Evolutionary conservation across 2,113 vertebrate species (phyloP).

Genomic region (Rhinolophus sinicus): DNA sequence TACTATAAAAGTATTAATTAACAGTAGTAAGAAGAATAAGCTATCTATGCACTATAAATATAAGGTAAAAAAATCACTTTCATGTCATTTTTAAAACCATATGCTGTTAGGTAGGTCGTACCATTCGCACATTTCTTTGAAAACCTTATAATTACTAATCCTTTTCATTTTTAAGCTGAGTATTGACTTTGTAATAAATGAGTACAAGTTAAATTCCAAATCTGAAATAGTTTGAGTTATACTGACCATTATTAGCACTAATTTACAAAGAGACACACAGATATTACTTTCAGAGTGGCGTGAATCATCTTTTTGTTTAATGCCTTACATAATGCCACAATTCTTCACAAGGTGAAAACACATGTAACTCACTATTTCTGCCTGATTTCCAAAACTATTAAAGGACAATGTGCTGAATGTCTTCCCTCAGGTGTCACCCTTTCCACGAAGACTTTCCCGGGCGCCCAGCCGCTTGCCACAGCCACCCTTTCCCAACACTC

Average conservation of each 20-base stretch:
- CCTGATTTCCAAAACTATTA: constrained; percentile 55
- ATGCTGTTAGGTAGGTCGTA: constrained; percentile 84
- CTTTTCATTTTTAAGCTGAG: constrained; percentile 87
- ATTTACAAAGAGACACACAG: constrained; percentile 81
- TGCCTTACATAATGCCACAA: constrained; percentile 71
- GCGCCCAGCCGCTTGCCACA: rapidly evolving
- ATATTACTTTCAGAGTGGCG: constrained; percentile 73
- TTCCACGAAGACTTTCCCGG: too few species aligned
- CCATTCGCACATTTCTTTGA: constrained; percentile 86
- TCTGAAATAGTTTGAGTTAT: constrained; percentile 81
- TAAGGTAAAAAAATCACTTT: constrained; percentile 84
- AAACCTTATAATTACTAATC: constrained; percentile 88
- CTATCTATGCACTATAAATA: constrained; percentile 86
- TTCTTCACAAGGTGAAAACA: constrained; percentile 74
- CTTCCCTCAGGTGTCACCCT: background rate
- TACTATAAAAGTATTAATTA: constrained; percentile 89
- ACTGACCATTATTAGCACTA: constrained; percentile 86
- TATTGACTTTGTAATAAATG: constrained; percentile 90
- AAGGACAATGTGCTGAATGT: background rate
- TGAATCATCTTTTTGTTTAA: constrained; percentile 79
- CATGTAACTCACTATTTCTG: constrained; percentile 34
- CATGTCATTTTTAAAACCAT: constrained; percentile 83
- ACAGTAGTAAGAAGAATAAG: constrained; percentile 83
- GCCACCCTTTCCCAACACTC: background rate
- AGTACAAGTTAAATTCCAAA: constrained; percentile 84